phyloP scores from a whole-genome alignment of 2,888 invertebrate genomes.

The Griposia aprilina region DNA sequence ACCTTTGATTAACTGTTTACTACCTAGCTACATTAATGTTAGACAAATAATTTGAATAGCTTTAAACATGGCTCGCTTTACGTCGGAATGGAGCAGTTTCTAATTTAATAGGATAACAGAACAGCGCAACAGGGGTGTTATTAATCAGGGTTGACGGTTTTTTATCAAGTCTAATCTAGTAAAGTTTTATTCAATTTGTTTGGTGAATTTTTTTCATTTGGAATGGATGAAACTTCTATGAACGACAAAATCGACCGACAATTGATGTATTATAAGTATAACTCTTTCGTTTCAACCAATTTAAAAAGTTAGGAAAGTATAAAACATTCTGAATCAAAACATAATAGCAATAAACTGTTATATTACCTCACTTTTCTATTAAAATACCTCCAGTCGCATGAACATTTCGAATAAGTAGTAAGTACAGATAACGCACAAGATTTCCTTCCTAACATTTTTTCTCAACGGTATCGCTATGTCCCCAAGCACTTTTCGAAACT shows the following conservation, averaged over 20 bases:
- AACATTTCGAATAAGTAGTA: slow-evolving; percentile 18
- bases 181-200: background rate
- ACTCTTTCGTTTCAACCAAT: background rate
- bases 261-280: background rate
- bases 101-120: slow-evolving; percentile 62
- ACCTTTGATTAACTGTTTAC: slow-evolving; percentile 48
- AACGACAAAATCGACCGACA: background rate
- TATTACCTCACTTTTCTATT: background rate
- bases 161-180: background rate
- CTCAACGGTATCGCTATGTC: slow-evolving; percentile 59
- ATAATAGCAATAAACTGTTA: slow-evolving; percentile 6
- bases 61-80: slow-evolving; percentile 48
- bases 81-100: slow-evolving; percentile 41
- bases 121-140: slow-evolving; percentile 59
- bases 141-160: slow-evolving; percentile 41
- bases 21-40: slow-evolving; percentile 47
- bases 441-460: slow-evolving; percentile 57
- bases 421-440: slow-evolving; percentile 31
- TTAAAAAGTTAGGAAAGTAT: no score
- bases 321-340: background rate
- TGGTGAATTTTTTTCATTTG: background rate
- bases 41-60: slow-evolving; percentile 56
- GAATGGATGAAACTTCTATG: background rate
- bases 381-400: slow-evolving; percentile 3
- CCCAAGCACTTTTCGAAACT: slow-evolving; percentile 66